Evolutionary conservation across 2,888 invertebrate genomes (phyloP).

Genomic region (Drosophila demipolita): DNA sequence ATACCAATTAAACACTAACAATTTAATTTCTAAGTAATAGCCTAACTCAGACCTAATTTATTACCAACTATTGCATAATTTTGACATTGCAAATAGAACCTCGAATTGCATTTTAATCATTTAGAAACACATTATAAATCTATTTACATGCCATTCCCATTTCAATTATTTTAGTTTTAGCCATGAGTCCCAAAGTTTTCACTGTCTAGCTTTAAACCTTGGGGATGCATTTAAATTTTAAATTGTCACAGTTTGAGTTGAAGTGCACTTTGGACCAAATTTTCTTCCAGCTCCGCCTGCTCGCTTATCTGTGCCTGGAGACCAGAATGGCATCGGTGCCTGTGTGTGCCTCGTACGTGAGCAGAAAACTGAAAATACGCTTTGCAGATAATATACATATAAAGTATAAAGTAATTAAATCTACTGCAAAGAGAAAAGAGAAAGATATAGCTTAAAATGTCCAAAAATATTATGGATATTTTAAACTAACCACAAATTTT

Average conservation of each 20-base stretch:
- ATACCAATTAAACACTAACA: neutral
- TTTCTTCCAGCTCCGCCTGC: neutral
- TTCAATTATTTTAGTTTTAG: neutral
- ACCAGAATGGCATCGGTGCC: neutral
- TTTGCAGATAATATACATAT: neutral
- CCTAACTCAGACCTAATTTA: neutral
- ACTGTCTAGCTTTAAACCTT: neutral
- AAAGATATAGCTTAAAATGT: neutral
- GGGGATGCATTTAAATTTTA: neutral
- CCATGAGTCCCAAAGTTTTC: neutral
- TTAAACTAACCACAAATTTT: neutral
- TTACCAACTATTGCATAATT: neutral
- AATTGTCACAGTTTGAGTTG: neutral
- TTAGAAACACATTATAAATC: neutral
- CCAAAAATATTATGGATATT: neutral
- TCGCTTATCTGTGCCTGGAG: slow-evolving; percentile 2
- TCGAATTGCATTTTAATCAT: neutral
- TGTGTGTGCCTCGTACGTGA: slow-evolving; percentile 13
- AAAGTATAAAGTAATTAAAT: neutral
- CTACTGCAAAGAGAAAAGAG: neutral
- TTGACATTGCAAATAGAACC: neutral
- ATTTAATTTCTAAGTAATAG: too few relatives aligned
- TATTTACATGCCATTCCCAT: neutral
- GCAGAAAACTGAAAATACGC: slow-evolving; percentile 1
- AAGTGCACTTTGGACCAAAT: neutral